phyloP scores from a whole-genome alignment of 2,113 vertebrate genomes.

The Mormoops blainvillei region DNA sequence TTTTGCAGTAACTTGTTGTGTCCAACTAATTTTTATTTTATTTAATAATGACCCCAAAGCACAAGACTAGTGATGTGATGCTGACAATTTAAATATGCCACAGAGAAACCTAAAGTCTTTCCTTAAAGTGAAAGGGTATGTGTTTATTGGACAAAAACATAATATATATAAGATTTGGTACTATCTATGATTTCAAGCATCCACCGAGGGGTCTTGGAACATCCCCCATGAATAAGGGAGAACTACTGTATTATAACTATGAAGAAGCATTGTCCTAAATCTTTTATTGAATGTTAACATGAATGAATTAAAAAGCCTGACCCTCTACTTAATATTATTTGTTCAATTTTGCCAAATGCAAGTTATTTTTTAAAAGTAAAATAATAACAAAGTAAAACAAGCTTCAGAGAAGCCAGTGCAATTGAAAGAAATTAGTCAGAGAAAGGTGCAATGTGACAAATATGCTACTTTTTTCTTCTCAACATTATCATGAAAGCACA shows the following conservation, averaged over 20 bases:
- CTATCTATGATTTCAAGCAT: not conserved
- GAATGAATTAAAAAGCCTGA: not conserved
- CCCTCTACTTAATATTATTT: not conserved
- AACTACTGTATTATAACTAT: not conserved
- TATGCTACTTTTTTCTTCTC: not conserved
- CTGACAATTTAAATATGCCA: not conserved
- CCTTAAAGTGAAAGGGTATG: not conserved
- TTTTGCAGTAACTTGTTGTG: not conserved
- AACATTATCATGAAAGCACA: not conserved
- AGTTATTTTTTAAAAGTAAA: not conserved
- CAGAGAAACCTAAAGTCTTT: not conserved
- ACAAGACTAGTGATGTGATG: not conserved
- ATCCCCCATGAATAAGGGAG: not conserved
- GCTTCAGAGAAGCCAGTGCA: not conserved
- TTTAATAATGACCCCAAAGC: not conserved
- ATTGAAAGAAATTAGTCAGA: not conserved
- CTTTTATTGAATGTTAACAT: not conserved
- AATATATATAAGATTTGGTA: not conserved
- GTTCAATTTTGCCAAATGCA: not conserved
- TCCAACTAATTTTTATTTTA: not conserved
- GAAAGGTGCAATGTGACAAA: not conserved
- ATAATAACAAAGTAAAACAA: not conserved
- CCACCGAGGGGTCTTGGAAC: not conserved
- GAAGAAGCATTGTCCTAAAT: not conserved
- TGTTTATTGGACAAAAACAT: not conserved